Evolutionary conservation across 2,113 vertebrate species (phyloP), one percentile per base, ranked within the genome.

Genomic region (Thalassoma bifasciatum): DNA sequence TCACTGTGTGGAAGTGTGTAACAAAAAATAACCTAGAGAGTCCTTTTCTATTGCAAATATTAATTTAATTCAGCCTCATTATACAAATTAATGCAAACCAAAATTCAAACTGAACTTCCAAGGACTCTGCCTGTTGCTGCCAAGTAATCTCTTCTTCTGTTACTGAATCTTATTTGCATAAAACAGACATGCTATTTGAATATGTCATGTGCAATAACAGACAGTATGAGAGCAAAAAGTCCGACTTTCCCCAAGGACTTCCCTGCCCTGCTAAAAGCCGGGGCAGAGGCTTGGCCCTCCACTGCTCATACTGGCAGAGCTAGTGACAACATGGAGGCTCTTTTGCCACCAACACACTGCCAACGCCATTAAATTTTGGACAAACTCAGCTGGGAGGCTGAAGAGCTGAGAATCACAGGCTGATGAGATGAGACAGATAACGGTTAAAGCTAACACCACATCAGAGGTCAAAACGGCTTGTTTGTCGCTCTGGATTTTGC

Each of bases 351-450:
- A 53, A 21, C 16, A 38, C n/a, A 2, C 50, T 53, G 79, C 81
- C 88, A 84, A 77, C 62, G 53, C 67, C 62, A 72, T 86, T 83
- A 88, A 75, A 68, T 81, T 87, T 77, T 79, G 71, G 72, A 56
- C 70, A 75, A 72, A 81, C 74, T 81, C 63, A 67, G 65, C 78
- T 42, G 58, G 71, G 68, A 77, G 65, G 69, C 50, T 42, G 51
- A 60, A 42, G 72, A 62, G 64, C 58, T 46, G 23, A 14, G 63
- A 26, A 82, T 75, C 77, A 63, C 63, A 71, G 82, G 78, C 79
- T 50, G 72, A 88, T 80, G 46, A 81, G 81, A 82, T 67, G 66
- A 88, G 87, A 91, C 87, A 85, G 79, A 81, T 74, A 88, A 81
- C 82, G 76, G 83, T 75, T 87, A 17, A 81, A 81, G 72, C 79